Base-by-base conservation (phyloP, 2,113 vertebrate species). In the Falcunculus frontatus region DNA sequence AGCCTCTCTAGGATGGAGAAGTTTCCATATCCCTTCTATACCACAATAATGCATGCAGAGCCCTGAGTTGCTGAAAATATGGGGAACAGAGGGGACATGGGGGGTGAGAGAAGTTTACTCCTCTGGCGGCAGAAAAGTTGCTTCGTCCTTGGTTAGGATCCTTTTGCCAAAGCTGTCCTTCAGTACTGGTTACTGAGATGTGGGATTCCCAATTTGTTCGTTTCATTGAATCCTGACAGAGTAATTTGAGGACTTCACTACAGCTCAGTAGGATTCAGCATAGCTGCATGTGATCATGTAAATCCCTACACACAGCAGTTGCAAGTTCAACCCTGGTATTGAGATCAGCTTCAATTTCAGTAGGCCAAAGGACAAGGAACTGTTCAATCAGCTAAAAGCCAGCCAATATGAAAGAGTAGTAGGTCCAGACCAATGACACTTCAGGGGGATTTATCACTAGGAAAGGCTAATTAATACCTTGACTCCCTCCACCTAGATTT, bases 61-160 rank as follows among this genome's bases (percentile, higher is more conserved):
- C 4, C 1, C 23, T 3, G 11, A 70, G 19, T 29, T 74, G 20
- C 4, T 60, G 52, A 79, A 88, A 90, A 87, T 33, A 50, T 0
- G 6, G 23, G 19, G 6, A 84, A 63, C 25, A 32, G 0, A 19
- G 7, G 4, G 27, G 37, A 65, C 15, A 53, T 0, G 0, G 62
- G 11, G 37, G 13, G 4, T 46, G 82, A 62, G 16, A 77, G 26
- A 63, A 50, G 13, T 37, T 77, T 62, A 39, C 16, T 53, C 14
- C 37, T 81, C 42, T 59, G 60, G 17, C 46, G 20, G 23, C 15
- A 57, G 42, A 91, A 47, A 62, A 90, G 42, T 21, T 46, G 4
- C 20, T 72, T 41, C 3, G 5, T 60, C 9, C 0, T 11, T 47
- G 29, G 9, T 59, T 57, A 52, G 32, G 18, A 39, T 27, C 44